Evolutionary conservation across 2,888 invertebrate species (phyloP), one percentile per base, ranked within the genome.

Genomic region (Melanophora roralis): DNA sequence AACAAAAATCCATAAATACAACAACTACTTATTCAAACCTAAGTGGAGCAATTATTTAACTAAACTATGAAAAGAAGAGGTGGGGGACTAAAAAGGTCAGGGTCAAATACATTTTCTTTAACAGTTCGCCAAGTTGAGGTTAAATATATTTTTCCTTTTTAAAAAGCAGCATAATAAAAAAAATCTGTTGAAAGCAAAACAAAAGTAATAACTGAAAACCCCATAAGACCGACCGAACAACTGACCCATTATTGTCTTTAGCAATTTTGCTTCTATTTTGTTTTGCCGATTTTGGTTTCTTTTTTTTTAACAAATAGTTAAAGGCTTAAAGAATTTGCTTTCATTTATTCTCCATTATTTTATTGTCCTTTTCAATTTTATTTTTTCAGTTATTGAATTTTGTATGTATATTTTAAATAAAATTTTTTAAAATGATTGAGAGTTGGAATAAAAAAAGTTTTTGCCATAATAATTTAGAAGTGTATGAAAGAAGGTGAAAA

Each of bases 11-110:
- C 19, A 43, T 19, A 45, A 51, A 73, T 38, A 43, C 23, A 64
- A 43, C 23, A 64, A 38, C 73, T 57, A 62, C 68, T 69, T 69
- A 76, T 40, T 23, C 62, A 64, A 43, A 36, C 57, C 64, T 19
- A 71, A 77, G 69, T 77, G 40, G 34, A 65, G 51, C 57, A 64
- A 69, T 77, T 65, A 77, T 77, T 77, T 43, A 57, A 76, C 59
- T 34, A 62, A 59, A 57, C 40, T 43, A 53, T 47, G 32, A 21
- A n/a, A n/a, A n/a, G n/a, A n/a, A n/a, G n/a, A n/a, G n/a, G n/a
- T 45, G 47, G 64, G 43, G 27, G 45, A 9, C 40, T 12, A 32
- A 11, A 43, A 77, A 43, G 76, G 69, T 65, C 69, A 77, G 69
- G 76, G 64, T 65, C 23, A 65, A 43, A 27, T 64, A 34, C 21